phyloP scores from a whole-genome alignment of 2,888 invertebrate genomes.

The Molanna angustata region DNA sequence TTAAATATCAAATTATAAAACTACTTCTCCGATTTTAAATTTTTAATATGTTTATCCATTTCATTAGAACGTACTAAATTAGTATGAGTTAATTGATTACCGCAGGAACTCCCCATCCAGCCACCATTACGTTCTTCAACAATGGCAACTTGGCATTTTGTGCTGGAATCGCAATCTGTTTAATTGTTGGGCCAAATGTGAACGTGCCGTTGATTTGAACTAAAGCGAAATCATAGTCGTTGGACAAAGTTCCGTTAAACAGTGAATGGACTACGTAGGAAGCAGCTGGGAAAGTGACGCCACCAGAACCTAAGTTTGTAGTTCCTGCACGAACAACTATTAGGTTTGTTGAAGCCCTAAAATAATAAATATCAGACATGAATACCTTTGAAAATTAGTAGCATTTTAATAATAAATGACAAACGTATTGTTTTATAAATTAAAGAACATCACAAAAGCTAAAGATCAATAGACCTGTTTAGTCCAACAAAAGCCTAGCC shows the following conservation, averaged over 20 bases:
- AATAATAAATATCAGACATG: too few species aligned
- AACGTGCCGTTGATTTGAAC: constrained; percentile 44
- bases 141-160: constrained; percentile 44
- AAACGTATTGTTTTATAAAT: too few species aligned
- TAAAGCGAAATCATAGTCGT: constrained; percentile 51
- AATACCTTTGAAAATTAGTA: too few species aligned
- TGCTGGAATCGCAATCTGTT: constrained; percentile 44
- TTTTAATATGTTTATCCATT: too few species aligned
- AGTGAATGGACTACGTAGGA: constrained; percentile 45
- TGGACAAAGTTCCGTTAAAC: constrained; percentile 44
- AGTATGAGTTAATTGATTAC: constrained; percentile 41
- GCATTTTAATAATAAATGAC: too few species aligned
- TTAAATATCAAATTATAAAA: too few species aligned
- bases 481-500: too few species aligned
- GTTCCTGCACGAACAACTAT: constrained; percentile 50
- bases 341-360: constrained; percentile 13
- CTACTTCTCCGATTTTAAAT: too few species aligned
- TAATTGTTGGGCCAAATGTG: constrained; percentile 40
- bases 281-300: constrained; percentile 45
- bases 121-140: constrained; percentile 45
- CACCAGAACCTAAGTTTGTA: constrained; percentile 49
- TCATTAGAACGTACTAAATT: too few species aligned
- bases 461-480: too few species aligned
- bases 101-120: constrained; percentile 52
- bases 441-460: too few species aligned